phyloP scores from a whole-genome alignment of 1,140 invertebrate species.

The Drosophila nikananu region DNA sequence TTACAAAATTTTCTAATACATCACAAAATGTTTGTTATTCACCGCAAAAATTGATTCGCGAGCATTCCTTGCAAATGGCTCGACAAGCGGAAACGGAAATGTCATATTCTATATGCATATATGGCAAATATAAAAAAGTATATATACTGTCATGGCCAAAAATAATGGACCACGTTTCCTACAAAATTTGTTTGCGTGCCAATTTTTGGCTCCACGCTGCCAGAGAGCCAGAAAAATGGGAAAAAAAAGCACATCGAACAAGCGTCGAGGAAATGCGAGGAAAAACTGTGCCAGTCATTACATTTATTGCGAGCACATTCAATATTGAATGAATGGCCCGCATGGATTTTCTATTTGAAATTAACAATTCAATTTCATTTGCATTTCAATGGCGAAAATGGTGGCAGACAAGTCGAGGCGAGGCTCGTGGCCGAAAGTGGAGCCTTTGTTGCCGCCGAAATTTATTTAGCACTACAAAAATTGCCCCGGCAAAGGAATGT shows the following conservation, averaged over 20 bases:
- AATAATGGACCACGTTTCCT: slow-evolving; percentile 80
- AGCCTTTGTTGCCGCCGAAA: slow-evolving; percentile 45
- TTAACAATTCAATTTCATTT: slow-evolving; percentile 84
- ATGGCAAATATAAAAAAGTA: slow-evolving; percentile 24
- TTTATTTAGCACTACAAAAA: slow-evolving; percentile 62
- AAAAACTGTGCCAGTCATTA: slow-evolving; percentile 82
- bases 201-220: slow-evolving; percentile 59
- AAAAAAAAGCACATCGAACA: slow-evolving; percentile 2
- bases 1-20: slow-evolving; percentile 21
- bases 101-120: slow-evolving; percentile 65
- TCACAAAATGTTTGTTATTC: slow-evolving; percentile 35
- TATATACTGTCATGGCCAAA: slow-evolving; percentile 62
- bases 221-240: neutral
- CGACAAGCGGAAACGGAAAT: slow-evolving; percentile 72
- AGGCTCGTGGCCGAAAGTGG: slow-evolving; percentile 12
- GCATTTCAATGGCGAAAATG: slow-evolving; percentile 76
- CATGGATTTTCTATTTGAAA: slow-evolving; percentile 83
- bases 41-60: slow-evolving; percentile 53
- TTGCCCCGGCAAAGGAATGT: slow-evolving; percentile 36
- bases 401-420: slow-evolving; percentile 45
- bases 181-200: slow-evolving; percentile 82
- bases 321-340: slow-evolving; percentile 80
- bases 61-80: slow-evolving; percentile 43
- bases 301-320: slow-evolving; percentile 82
- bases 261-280: slow-evolving; percentile 14